Evolutionary conservation across 2,113 vertebrate species (phyloP), one percentile per base, ranked within the genome.

Genomic region (Pagrus major): DNA sequence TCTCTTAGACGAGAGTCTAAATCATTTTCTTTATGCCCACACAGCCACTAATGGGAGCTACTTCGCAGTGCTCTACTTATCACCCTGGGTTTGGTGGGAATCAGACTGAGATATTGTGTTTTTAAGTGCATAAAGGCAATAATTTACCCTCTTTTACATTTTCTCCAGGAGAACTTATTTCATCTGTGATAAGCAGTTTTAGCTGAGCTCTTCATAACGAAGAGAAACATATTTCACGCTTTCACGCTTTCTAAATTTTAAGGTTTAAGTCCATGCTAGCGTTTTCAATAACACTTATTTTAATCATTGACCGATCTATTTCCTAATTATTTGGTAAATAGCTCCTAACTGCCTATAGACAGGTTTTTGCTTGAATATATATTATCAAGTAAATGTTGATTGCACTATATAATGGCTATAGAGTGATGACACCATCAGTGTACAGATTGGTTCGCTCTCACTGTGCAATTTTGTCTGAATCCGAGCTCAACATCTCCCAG

Each of bases 11-110:
- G 42, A 23, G 5, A 8, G 54, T 76, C 29, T 41, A 20, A 79
- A 67, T 54, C 41, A 16, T 51, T 65, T 47, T 65, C 72, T 66
- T 58, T 31, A 27, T 67, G 46, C 69, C 55, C 41, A 63, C 47
- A 55, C 33, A 54, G 44, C 23, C 68, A 20, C 41, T 41, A 56
- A 71, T 39, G 49, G 41, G n/a, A 35, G 37, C 71, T 33, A 12
- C 71, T 47, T 51, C 39, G 61, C 37, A 2, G 41, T 41, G 25
- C 39, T 73, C 7, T 12, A 9, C 52, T 65, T 67, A 64, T 77
- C 49, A n/a, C 12, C 27, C 23, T 16, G 59, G 47, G 54, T 86
- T 67, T n/a, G 5, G 21, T 23, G 37, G 54, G 37, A 44, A 49
- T 54, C 33, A 27, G 9, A 42, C 21, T 29, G 25, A 27, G 21